Conservation (phyloP, 2,113 vertebrate species). For the Myxocyprinus asiaticus region DNA sequence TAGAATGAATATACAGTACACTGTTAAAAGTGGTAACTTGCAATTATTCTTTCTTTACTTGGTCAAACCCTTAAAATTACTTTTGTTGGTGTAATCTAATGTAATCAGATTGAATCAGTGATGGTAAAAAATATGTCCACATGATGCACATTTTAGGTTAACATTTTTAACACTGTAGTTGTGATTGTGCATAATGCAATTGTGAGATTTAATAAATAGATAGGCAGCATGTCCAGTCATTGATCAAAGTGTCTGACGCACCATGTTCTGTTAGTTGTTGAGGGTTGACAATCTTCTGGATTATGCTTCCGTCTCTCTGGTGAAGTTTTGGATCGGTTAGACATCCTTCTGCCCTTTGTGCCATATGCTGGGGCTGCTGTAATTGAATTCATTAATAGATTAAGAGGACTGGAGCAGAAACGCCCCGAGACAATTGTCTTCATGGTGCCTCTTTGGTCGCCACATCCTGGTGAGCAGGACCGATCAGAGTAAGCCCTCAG, state of each 20-base stretch:
- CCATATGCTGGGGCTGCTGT: slow-evolving; percentile 26
- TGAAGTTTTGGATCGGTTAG: slow-evolving; percentile 19
- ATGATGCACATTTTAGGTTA: too few species aligned
- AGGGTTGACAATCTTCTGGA: slow-evolving; percentile 1
- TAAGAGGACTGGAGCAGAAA: slow-evolving; percentile 41
- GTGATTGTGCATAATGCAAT: too few species aligned
- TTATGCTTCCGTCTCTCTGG: slow-evolving; percentile 30
- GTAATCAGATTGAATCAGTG: too few species aligned
- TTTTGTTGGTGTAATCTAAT: too few species aligned
- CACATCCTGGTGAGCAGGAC: slow-evolving; percentile 17
- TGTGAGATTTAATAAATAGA: neutral
- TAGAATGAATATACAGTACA: too few species aligned
- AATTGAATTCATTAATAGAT: slow-evolving; percentile 60
- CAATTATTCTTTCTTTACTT: too few species aligned
- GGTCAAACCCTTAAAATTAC: too few species aligned
- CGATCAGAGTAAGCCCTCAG: neutral
- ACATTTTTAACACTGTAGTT: too few species aligned
- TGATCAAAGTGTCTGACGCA: neutral
- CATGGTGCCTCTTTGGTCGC: slow-evolving; percentile 35
- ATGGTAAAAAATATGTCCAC: too few species aligned
- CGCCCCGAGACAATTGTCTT: slow-evolving; percentile 35
- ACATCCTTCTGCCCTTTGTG: slow-evolving; percentile 36
- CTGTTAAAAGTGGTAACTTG: too few species aligned
- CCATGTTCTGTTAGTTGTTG: slow-evolving; percentile 5
- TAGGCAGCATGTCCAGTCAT: neutral